phyloP scores from a whole-genome alignment of 2,113 vertebrate genomes.

The Nyctibius bracteatus region DNA sequence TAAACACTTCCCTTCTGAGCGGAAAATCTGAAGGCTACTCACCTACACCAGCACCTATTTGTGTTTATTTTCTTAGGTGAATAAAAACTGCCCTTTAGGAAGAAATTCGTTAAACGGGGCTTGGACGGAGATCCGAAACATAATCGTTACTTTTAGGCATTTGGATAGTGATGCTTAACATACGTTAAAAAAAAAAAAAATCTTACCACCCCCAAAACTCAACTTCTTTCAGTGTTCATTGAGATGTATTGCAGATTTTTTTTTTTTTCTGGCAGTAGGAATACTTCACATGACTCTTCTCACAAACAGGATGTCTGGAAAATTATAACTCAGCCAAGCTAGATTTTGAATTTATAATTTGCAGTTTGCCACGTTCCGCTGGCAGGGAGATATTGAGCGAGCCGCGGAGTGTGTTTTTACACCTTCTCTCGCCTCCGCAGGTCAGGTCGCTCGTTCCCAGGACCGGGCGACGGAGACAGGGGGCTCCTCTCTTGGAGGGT shows the following conservation, averaged over 20 bases:
- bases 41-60: neutral
- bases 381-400: neutral
- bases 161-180: neutral
- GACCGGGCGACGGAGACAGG: neutral
- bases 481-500: neutral
- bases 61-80: neutral
- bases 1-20: neutral
- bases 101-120: neutral
- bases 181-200: too few species aligned
- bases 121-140: neutral
- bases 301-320: slow-evolving; percentile 6
- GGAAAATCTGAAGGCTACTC: neutral
- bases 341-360: neutral
- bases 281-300: neutral
- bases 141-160: neutral
- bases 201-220: neutral
- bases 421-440: neutral
- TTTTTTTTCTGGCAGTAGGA: neutral
- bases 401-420: neutral
- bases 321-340: neutral
- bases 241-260: neutral
- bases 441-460: neutral
- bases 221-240: neutral
- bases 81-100: neutral
- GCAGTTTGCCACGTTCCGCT: neutral